Conservation (phyloP, 35 echinoderm and acorn worm species). For the Lytechinus variegatus region DNA sequence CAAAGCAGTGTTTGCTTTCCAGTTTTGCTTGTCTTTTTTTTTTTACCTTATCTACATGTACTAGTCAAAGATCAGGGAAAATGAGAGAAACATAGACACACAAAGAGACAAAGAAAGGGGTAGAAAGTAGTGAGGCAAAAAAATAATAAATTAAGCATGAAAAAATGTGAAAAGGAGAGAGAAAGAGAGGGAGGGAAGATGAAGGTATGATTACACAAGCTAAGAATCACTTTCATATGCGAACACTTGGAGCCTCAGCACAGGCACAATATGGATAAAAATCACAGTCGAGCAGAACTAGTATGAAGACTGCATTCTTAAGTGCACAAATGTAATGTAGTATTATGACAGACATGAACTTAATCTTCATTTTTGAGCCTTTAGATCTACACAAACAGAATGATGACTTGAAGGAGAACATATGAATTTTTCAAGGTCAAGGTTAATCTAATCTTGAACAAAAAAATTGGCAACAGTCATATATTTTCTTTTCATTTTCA, state of each 20-base stretch:
- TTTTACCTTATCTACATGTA: neutral
- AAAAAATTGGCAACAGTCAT: too few relatives aligned
- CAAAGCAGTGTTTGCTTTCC: neutral
- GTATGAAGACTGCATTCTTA: too few relatives aligned
- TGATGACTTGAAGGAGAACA: too few relatives aligned
- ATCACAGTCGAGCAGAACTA: neutral
- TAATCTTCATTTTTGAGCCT: too few relatives aligned
- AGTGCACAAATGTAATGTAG: too few relatives aligned
- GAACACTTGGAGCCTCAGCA: neutral
- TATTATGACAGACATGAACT: too few relatives aligned
- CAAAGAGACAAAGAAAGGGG: neutral
- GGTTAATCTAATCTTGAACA: too few relatives aligned
- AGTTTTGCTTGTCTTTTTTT: neutral
- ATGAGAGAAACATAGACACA: neutral
- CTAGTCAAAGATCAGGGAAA: neutral
- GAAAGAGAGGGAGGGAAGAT: neutral
- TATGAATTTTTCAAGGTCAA: too few relatives aligned
- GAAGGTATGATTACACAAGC: neutral
- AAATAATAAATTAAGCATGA: too few relatives aligned
- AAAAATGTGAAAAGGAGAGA: neutral
- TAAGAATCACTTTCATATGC: neutral
- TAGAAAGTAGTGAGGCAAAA: neutral
- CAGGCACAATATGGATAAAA: neutral
- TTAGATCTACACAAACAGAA: too few relatives aligned
- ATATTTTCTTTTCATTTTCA: too few relatives aligned